phyloP scores from a whole-genome alignment of 1,140 invertebrate genomes.

The Hylaeus volcanicus region DNA sequence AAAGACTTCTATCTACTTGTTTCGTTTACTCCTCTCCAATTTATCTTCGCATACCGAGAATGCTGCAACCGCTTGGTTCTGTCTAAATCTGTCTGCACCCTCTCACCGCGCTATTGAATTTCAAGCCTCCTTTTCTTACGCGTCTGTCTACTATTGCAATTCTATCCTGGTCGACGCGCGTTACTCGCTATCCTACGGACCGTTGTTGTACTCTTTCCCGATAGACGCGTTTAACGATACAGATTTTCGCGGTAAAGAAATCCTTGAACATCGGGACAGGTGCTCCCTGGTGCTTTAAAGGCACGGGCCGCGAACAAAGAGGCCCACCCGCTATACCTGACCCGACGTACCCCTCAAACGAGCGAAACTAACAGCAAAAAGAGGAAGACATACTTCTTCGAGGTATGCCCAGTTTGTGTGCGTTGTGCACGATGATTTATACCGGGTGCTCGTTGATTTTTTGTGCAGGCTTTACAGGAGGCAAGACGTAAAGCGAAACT shows the following conservation, averaged over 20 bases:
- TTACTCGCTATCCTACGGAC: too few species aligned
- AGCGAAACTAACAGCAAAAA: slow-evolving; percentile 22
- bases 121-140: too few species aligned
- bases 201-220: too few species aligned
- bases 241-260: background rate
- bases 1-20: too few species aligned
- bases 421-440: background rate
- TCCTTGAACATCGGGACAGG: background rate
- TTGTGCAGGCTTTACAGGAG: background rate
- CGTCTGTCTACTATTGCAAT: too few species aligned
- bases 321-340: slow-evolving; percentile 46
- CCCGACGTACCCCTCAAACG: slow-evolving; percentile 11
- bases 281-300: background rate
- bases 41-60: too few species aligned
- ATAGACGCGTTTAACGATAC: background rate
- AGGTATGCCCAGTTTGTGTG: slow-evolving; percentile 19
- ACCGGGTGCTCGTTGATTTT: background rate
- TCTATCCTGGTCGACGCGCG: too few species aligned
- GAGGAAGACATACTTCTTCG: slow-evolving; percentile 30
- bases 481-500: too few species aligned
- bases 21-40: too few species aligned
- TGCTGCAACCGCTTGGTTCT: too few species aligned
- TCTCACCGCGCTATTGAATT: too few species aligned
- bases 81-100: too few species aligned
- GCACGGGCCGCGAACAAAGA: slow-evolving; percentile 12